phyloP scores from a whole-genome alignment of 2,888 invertebrate species.

The Phania funesta region DNA sequence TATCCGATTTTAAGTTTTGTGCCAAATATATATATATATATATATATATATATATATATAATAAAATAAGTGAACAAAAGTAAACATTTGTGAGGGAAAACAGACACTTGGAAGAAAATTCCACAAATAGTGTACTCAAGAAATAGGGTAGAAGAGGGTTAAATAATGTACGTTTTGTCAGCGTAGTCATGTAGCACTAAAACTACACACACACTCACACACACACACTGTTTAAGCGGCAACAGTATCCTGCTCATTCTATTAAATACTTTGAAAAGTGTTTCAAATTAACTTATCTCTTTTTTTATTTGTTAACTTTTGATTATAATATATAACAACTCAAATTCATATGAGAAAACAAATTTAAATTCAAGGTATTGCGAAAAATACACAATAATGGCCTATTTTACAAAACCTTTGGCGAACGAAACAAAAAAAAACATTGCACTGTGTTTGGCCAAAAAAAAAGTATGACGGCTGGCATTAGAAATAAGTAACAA shows the following conservation, averaged over 20 bases:
- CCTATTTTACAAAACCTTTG: slow-evolving; percentile 53
- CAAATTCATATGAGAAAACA: not conserved
- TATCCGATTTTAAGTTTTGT: too few relatives aligned
- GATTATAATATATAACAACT: slow-evolving; percentile 1
- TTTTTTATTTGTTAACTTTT: not conserved
- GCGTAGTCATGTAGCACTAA: too few relatives aligned
- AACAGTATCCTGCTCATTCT: not conserved
- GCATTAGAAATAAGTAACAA: slow-evolving; percentile 20
- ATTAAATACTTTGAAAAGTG: slow-evolving; percentile 14
- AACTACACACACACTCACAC: too few relatives aligned
- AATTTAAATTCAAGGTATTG: slow-evolving; percentile 34
- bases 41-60: too few relatives aligned
- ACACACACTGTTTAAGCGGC: too few relatives aligned
- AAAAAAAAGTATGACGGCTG: not conserved
- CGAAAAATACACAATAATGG: slow-evolving; percentile 46
- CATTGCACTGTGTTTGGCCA: slow-evolving; percentile 47
- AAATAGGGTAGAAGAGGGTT: too few relatives aligned
- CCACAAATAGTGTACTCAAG: too few relatives aligned
- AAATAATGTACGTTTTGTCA: too few relatives aligned
- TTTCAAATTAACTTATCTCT: not conserved
- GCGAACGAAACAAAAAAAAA: slow-evolving; percentile 8
- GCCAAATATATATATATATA: too few relatives aligned
- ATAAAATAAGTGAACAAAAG: too few relatives aligned
- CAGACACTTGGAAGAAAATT: too few relatives aligned
- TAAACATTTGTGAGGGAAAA: too few relatives aligned